Evolutionary conservation across 2,113 vertebrate genomes (phyloP).

Genomic region (Lepus europaeus): DNA sequence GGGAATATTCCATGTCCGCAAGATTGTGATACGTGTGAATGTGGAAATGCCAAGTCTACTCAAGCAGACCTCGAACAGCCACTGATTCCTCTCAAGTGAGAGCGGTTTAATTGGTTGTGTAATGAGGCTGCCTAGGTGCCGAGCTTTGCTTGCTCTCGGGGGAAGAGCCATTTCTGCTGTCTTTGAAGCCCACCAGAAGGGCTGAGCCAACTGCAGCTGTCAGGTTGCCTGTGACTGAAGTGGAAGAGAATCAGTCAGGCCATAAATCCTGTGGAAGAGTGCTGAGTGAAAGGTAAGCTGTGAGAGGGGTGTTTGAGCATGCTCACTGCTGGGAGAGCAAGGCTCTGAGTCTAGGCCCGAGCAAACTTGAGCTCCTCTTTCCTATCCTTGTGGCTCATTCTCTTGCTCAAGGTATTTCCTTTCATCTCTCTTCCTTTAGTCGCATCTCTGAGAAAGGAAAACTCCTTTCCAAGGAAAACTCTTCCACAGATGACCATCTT

Average conservation of each 20-base stretch:
- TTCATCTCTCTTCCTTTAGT: constrained; percentile 33
- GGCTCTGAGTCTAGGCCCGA: neutral
- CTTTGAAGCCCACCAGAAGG: constrained; percentile 52
- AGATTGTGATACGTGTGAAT: neutral
- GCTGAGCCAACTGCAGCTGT: neutral
- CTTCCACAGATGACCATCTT: neutral
- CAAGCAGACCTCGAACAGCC: constrained; percentile 54
- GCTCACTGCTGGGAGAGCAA: neutral
- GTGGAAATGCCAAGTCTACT: constrained; percentile 26
- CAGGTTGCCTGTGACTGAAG: constrained; percentile 49
- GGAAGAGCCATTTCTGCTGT: constrained; percentile 47
- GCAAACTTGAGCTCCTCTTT: constrained; percentile 7
- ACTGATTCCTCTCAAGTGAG: constrained; percentile 30
- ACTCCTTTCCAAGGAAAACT: constrained; percentile 39
- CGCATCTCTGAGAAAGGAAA: neutral
- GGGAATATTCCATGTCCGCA: constrained; percentile 19
- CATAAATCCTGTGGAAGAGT: constrained; percentile 39
- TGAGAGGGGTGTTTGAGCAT: neutral
- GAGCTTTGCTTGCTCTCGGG: neutral
- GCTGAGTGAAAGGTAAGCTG: neutral
- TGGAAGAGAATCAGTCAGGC: constrained; percentile 31
- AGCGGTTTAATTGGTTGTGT: constrained; percentile 52
- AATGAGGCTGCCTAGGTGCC: constrained; percentile 47
- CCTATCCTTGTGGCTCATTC: neutral
- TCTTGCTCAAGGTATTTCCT: constrained; percentile 34